Conservation (phyloP, 2,888 invertebrate genomes). For the Habrosyne pyritoides region DNA sequence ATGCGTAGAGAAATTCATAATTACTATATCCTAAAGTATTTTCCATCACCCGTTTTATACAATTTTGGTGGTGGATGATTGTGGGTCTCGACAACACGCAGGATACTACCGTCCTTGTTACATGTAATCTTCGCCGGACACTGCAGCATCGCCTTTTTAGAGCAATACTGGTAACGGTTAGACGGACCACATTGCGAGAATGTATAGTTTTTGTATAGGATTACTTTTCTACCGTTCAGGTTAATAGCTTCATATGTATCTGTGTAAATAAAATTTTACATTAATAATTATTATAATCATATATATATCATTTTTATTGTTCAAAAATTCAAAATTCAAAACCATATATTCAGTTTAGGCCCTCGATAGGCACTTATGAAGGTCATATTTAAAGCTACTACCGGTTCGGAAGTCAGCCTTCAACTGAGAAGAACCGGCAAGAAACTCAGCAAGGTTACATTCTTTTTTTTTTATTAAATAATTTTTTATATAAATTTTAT, state of each 20-base stretch:
- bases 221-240: background rate
- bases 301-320: too few species aligned
- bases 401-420: too few species aligned
- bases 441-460: too few species aligned
- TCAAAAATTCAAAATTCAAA: background rate
- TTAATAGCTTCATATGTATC: background rate
- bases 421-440: too few species aligned
- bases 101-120: slow-evolving; percentile 22
- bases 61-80: slow-evolving; percentile 36
- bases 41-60: background rate
- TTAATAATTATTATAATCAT: too few species aligned
- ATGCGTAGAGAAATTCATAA: too few species aligned
- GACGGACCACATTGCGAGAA: background rate
- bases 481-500: too few species aligned
- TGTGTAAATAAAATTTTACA: background rate
- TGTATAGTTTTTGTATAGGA: background rate
- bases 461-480: too few species aligned
- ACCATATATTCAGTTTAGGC: background rate
- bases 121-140: slow-evolving; percentile 27
- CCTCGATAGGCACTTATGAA: too few species aligned
- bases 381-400: too few species aligned
- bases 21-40: background rate
- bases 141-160: background rate
- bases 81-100: slow-evolving; percentile 28
- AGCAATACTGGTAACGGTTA: background rate